phyloP scores from a whole-genome alignment of 2,797 vertebrate species.

The Triplophysa bombifrons region DNA sequence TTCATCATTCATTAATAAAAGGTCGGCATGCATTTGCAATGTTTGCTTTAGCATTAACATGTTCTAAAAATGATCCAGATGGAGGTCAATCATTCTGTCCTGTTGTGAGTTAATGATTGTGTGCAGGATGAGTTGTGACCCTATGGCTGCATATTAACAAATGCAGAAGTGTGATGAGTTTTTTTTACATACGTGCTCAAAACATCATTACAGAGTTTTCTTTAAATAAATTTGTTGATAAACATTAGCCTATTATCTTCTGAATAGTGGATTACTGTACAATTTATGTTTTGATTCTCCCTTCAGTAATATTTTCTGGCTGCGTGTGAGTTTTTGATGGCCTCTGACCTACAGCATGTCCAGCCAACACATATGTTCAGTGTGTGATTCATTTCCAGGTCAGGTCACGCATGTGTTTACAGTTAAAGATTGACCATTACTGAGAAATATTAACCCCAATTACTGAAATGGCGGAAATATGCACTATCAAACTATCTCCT shows the following conservation, averaged over 20 bases:
- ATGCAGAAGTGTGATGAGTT: neutral
- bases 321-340: neutral
- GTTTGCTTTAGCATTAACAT: neutral
- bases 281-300: neutral
- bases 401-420: neutral
- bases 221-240: too few species aligned
- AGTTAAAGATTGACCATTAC: slow-evolving; percentile 29
- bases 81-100: neutral
- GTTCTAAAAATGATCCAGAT: neutral
- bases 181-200: neutral
- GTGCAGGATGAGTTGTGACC: neutral
- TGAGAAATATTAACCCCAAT: slow-evolving; percentile 14
- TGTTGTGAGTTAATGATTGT: neutral
- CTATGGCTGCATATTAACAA: neutral
- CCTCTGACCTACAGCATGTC: slow-evolving; percentile 10
- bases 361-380: neutral
- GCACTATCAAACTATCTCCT: too few species aligned
- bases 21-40: neutral
- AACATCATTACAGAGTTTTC: too few species aligned
- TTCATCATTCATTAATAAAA: neutral
- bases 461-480: neutral
- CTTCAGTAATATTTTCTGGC: neutral
- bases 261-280: too few species aligned
- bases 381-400: slow-evolving; percentile 1
- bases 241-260: too few species aligned